phyloP scores from a whole-genome alignment of 2,797 vertebrate genomes.

The Sebastes hubbsi region DNA sequence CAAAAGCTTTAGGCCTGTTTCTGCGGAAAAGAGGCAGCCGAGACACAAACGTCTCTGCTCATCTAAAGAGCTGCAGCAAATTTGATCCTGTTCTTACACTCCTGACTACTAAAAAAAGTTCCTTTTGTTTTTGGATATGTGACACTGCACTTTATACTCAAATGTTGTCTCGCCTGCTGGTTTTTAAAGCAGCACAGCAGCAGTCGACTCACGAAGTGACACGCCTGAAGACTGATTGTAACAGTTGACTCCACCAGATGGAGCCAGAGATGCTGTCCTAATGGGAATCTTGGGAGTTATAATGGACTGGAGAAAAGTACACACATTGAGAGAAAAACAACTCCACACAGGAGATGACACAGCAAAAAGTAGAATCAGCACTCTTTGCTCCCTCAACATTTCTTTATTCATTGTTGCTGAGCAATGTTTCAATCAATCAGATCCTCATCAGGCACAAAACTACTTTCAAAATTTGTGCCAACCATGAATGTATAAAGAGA shows the following conservation, averaged over 20 bases:
- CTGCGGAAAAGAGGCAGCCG: not conserved
- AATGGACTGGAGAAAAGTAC: not conserved
- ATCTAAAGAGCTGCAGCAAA: not conserved
- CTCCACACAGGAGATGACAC: not conserved
- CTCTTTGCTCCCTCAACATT: not conserved
- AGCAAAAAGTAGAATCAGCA: not conserved
- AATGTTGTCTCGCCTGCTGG: not conserved
- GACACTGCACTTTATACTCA: not conserved
- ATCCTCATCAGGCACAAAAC: not conserved
- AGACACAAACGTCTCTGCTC: slow-evolving; percentile 1
- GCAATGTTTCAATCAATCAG: not conserved
- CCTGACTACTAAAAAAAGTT: not conserved
- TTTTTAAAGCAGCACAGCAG: not conserved
- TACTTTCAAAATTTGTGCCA: not conserved
- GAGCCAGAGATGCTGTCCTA: slow-evolving; percentile 22
- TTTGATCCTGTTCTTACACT: not conserved
- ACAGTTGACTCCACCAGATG: slow-evolving; percentile 32
- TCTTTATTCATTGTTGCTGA: not conserved
- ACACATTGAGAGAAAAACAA: not conserved
- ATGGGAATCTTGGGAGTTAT: not conserved
- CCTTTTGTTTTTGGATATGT: not conserved
- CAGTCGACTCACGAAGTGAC: not conserved
- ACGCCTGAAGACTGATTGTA: not conserved
- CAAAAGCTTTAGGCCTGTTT: slow-evolving; percentile 21
- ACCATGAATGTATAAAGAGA: too few species aligned